Evolutionary conservation across 2,113 vertebrate genomes (phyloP).

Genomic region (Lepisosteus oculatus): DNA sequence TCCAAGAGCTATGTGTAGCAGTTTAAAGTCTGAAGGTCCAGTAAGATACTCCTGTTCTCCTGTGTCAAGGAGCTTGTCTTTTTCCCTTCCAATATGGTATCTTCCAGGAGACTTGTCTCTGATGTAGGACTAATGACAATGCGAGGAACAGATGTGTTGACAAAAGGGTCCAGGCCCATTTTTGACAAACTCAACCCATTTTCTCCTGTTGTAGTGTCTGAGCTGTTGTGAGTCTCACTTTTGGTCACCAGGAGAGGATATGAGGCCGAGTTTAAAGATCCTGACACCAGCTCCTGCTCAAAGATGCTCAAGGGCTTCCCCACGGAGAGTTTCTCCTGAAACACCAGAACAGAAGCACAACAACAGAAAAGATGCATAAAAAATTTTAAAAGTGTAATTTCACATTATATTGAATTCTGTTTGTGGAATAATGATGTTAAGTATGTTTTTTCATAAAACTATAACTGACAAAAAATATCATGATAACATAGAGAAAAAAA

Average conservation of each 20-base stretch:
- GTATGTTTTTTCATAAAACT: too few species aligned
- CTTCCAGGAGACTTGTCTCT: constrained; percentile 49
- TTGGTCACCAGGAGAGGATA: constrained; percentile 44
- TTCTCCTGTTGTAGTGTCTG: not conserved
- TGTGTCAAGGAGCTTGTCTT: constrained; percentile 31
- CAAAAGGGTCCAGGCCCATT: constrained; percentile 11
- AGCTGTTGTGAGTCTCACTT: constrained; percentile 39
- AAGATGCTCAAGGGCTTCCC: constrained; percentile 34
- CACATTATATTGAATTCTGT: too few species aligned
- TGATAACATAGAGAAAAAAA: constrained; percentile 3
- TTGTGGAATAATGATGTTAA: too few species aligned
- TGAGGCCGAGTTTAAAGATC: constrained; percentile 47
- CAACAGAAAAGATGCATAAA: too few species aligned
- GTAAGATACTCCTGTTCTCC: constrained; percentile 32
- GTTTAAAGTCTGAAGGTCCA: constrained; percentile 38
- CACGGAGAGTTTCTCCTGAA: constrained; percentile 14
- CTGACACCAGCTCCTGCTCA: constrained; percentile 49
- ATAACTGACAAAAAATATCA: not conserved
- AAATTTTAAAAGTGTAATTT: too few species aligned
- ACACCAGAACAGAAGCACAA: too few species aligned
- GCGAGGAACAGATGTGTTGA: constrained; percentile 31
- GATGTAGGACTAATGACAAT: constrained; percentile 57
- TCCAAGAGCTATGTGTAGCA: constrained; percentile 54
- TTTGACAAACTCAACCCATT: constrained; percentile 13
- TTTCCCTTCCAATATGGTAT: constrained; percentile 34